Base-by-base conservation (phyloP, 1,140 invertebrate genomes). In the Drosophila oshimai region DNA sequence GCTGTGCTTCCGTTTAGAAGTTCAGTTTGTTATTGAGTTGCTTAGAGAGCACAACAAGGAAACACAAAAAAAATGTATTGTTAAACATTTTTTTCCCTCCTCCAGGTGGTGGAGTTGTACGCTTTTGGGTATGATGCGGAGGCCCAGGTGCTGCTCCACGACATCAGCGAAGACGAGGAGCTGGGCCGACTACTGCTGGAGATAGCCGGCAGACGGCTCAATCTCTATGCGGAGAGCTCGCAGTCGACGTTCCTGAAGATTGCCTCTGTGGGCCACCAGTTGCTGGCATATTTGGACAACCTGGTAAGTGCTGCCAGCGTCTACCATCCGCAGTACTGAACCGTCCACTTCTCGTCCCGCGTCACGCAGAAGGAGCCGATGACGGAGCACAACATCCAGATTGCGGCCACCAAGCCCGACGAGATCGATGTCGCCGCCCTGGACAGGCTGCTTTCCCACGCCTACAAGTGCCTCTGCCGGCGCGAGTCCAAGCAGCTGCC, bases 101-200 rank as follows among this genome's bases (percentile, higher is more conserved):
- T 12, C 9, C 46, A 92, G 91, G 93, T 96, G 37, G 93, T 94
- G 74, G 94, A 96, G 76, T 91, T 97, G 10, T 97, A 96, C 87
- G 93, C 93, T 1, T 93, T 93, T 83, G 96, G 96, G 33, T 95
- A 95, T 77, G 96, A 98, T 93, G 92, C 92, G 28, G 89, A 96
- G 26, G 97, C 95, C 17, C 93, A 96, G 90, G 95, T 96, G 90
- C 94, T 97, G 72, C 81, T 95, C 29, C 86, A 92, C 6, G 92
- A 94, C 29, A 93, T 97, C 2, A 93, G 93, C 64, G 93, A 96
- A 64, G 92, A 92, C 33, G 92, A 93, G 74, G 90, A 92, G 17
- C 90, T 97, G 36, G 95, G 95, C 9, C 90, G 92, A 12, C 92
- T 94, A 76, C 91, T 97, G 33, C 89, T 97, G 1, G 92, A 93